A percentile compares a stretch with the other conserved stretches of the same genome.
Evolutionary conservation across 2,797 vertebrate genomes (phyloP).

Genomic region (Heterohyrax brucei): DNA sequence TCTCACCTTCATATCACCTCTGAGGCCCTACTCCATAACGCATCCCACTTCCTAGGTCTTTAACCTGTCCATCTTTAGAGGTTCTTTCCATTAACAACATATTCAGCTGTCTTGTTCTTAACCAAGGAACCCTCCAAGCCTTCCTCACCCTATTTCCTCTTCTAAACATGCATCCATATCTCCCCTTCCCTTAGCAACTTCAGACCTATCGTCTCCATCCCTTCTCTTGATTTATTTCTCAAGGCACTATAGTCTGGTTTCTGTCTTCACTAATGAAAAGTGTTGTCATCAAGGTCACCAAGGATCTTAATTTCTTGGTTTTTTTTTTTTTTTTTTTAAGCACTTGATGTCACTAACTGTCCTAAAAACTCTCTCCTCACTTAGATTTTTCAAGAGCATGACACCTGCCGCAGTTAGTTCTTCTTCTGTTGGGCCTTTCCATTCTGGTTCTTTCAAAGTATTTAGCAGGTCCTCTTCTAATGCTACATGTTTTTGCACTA

Average conservation of each 20-base stretch:
- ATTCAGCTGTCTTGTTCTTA: background rate
- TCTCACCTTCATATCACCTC: background rate
- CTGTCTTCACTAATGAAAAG: background rate
- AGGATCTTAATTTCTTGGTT: constrained; percentile 7
- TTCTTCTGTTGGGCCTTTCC: background rate
- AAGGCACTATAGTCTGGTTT: background rate
- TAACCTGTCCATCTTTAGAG: background rate
- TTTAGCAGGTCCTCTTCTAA: background rate
- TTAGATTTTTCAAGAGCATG: constrained; percentile 12
- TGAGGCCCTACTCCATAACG: background rate
- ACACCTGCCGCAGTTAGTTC: background rate
- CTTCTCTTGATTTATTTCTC: constrained; percentile 2
- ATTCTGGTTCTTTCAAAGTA: background rate
- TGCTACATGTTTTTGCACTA: background rate
- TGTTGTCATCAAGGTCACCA: background rate
- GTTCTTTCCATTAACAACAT: constrained; percentile 22
- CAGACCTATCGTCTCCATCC: background rate
- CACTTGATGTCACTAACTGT: background rate
- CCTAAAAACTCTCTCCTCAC: background rate
- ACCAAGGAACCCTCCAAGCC: background rate
- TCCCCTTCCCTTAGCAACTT: constrained; percentile 23
- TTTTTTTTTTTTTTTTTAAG: background rate
- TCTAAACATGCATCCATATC: background rate
- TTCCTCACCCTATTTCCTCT: background rate
- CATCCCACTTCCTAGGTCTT: background rate